Evolutionary conservation across 2,888 invertebrate species (phyloP), one percentile per base, ranked within the genome.

Genomic region (Mesoligia furuncula): DNA sequence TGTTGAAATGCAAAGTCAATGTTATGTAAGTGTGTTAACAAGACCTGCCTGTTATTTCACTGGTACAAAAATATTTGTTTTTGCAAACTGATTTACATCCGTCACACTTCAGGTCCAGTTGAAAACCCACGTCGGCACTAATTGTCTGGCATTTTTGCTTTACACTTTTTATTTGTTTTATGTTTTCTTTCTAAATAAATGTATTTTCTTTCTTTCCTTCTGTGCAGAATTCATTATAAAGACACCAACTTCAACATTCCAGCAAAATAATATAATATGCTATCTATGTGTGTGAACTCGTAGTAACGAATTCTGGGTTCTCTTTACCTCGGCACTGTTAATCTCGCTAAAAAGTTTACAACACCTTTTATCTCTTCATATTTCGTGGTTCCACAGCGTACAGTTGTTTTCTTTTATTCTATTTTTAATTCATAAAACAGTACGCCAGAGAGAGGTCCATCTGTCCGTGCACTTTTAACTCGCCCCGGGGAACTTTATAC

Each of bases 381-480:
- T 85, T 81, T 70, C 48, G 67, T 61, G 59, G 64, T 67, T 45
- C n/a, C 61, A 61, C 61, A 45, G 57, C 8, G 27, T 42, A 71
- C 27, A 77, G 59, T 64, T 65, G 65, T 62, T 62, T 77, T 62
- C 59, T 68, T 76, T 73, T 75, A 68, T 78, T 78, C 57, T 76
- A 77, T 80, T 84, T 84, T 80, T 84, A 70, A 81, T 81, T 85
- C 73, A 76, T 73, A 75, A 67, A 87, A 76, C 65, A 80, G 31
- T 61, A 67, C 70, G 39, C 87, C 42, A 51, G 71, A 69, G 77
- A 59, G 45, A 68, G 51, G n/a, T 75, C 66, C 64, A 61, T 85
- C 76, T 59, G 59, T 69, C 62, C 68, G 80, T 81, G 87, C 77
- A 77, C 80, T 77, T 77, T 82, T 68, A 83, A 69, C 73, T 75